Percentiles rank a stretch among this genome's conserved stretches.
Conservation (phyloP, 2,113 vertebrate genomes). For the Pelmatolapia mariae region DNA sequence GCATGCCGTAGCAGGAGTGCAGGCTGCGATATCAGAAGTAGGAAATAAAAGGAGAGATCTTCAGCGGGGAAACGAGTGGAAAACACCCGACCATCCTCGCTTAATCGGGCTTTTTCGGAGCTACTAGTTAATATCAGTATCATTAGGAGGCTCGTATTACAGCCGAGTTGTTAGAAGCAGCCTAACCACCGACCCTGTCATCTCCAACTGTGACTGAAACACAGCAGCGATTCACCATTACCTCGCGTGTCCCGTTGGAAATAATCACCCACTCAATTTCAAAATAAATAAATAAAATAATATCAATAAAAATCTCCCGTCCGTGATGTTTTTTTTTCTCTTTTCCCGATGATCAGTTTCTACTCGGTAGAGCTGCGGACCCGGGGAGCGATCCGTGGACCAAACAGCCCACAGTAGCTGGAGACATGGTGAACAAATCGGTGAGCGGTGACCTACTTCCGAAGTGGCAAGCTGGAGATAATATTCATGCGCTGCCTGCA, state of each 20-base stretch:
- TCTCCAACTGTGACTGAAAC: constrained; percentile 36
- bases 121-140: background rate
- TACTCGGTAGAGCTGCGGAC: background rate
- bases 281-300: background rate
- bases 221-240: constrained; percentile 40
- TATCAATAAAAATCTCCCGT: background rate
- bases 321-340: background rate
- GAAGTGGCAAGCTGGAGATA: constrained; percentile 66
- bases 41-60: background rate
- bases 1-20: constrained; percentile 43
- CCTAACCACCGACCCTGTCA: constrained; percentile 6
- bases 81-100: constrained; percentile 16
- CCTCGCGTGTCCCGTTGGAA: constrained; percentile 45
- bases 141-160: background rate
- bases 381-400: constrained; percentile 25
- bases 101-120: background rate
- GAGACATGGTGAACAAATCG: constrained; percentile 62
- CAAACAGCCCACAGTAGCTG: constrained; percentile 41
- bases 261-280: background rate
- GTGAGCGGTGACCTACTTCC: constrained; percentile 73
- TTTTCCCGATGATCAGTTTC: background rate
- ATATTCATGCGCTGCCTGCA: constrained; percentile 67
- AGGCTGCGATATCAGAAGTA: constrained; percentile 17
- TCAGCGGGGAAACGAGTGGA: background rate
- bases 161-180: constrained; percentile 19